Conservation (phyloP, 2,888 invertebrate genomes). For the Agriopis leucophaearia region DNA sequence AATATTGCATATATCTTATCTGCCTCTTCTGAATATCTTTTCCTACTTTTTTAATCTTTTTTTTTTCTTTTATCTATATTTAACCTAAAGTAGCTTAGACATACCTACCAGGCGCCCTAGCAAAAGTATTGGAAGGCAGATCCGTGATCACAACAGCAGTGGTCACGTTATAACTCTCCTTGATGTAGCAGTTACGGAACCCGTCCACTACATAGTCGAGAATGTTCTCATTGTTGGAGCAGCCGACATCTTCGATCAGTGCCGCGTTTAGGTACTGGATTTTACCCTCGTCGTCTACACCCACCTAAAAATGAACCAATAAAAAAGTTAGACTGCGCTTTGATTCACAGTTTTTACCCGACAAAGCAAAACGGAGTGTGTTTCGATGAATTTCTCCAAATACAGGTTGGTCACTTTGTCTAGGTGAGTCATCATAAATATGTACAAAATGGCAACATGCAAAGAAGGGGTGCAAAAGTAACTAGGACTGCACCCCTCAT, state of each 20-base stretch:
- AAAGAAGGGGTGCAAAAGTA: too few relatives aligned
- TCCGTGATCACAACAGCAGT: conserved; percentile 86
- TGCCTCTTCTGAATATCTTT: too few relatives aligned
- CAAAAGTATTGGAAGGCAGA: conserved; percentile 88
- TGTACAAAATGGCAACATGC: too few relatives aligned
- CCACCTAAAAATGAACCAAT: conserved; percentile 73
- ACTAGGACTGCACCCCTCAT: too few relatives aligned
- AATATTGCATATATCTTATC: too few relatives aligned
- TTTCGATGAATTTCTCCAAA: too few relatives aligned
- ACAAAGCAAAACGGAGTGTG: too few relatives aligned
- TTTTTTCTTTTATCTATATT: not conserved
- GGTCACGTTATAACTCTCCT: conserved; percentile 81
- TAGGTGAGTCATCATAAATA: too few relatives aligned
- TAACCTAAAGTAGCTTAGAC: not conserved
- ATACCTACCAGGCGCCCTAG: conserved; percentile 88
- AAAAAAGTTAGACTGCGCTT: too few relatives aligned
- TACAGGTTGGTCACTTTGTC: too few relatives aligned
- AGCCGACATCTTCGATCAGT: conserved; percentile 82
- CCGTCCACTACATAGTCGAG: conserved; percentile 63
- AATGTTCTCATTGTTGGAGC: conserved; percentile 80
- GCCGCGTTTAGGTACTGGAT: conserved; percentile 88
- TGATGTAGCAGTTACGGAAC: conserved; percentile 86
- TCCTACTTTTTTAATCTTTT: too few relatives aligned
- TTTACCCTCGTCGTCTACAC: conserved; percentile 87
- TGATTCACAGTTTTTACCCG: too few relatives aligned